Percentiles rank a stretch among this genome's conserved stretches.
Evolutionary conservation across 2,113 vertebrate genomes (phyloP).

Genomic region (Protobothrops mucrosquamatus): DNA sequence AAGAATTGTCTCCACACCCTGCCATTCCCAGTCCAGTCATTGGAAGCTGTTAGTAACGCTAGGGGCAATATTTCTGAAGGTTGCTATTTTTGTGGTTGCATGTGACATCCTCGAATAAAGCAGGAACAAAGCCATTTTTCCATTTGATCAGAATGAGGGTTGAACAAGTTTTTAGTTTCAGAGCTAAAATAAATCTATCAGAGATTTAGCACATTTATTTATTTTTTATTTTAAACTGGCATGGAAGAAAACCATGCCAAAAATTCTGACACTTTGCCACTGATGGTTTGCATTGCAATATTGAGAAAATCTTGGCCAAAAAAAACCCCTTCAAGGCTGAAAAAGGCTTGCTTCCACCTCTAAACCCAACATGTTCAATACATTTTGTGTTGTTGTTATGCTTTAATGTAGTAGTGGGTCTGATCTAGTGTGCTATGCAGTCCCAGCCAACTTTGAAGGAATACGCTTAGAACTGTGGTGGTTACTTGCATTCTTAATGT

Average conservation of each 20-base stretch:
- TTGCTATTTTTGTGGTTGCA: not conserved
- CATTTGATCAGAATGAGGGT: not conserved
- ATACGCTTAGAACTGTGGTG: not conserved
- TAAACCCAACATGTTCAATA: not conserved
- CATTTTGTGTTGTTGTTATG: not conserved
- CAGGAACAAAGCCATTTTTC: not conserved
- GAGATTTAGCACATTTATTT: not conserved
- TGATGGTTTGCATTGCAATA: not conserved
- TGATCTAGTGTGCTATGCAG: not conserved
- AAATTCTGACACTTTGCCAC: not conserved
- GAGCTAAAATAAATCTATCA: not conserved
- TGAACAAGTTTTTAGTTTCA: not conserved
- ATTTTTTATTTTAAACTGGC: not conserved
- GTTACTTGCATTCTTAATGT: not conserved
- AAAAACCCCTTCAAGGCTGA: not conserved
- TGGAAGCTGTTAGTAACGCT: not conserved
- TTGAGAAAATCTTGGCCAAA: not conserved
- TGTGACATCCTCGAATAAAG: not conserved
- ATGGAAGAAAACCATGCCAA: not conserved
- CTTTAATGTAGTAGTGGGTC: not conserved
- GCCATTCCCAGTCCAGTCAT: not conserved
- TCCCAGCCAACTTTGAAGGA: not conserved
- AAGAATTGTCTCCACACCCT: not conserved
- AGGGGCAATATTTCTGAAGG: not conserved
- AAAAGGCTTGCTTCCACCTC: not conserved